Percentiles rank a stretch among this genome's conserved stretches.
phyloP scores from a whole-genome alignment of 2,797 vertebrate genomes.

The Chaetophractus vellerosus region DNA sequence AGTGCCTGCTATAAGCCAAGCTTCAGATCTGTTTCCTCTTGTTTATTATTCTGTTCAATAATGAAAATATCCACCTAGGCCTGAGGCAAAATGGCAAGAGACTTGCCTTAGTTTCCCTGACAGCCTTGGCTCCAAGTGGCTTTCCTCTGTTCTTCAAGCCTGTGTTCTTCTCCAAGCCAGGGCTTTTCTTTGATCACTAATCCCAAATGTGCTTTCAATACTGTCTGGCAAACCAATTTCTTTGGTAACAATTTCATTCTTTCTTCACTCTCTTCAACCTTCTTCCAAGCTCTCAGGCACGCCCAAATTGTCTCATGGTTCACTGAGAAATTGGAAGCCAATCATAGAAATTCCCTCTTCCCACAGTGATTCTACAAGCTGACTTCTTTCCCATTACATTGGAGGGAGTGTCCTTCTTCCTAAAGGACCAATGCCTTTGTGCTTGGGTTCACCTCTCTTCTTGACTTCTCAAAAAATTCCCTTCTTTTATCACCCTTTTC shows the following conservation, averaged over 20 bases:
- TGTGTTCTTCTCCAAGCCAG: not conserved
- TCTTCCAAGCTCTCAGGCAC: not conserved
- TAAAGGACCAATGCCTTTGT: not conserved
- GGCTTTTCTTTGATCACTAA: not conserved
- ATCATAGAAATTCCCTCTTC: not conserved
- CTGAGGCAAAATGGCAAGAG: conserved; percentile 11
- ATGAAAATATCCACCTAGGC: not conserved
- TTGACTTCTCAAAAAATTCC: not conserved
- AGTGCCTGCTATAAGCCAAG: not conserved
- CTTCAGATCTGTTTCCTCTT: not conserved
- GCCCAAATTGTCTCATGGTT: not conserved
- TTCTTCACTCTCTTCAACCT: not conserved
- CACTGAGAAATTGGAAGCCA: not conserved
- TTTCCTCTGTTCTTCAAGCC: not conserved
- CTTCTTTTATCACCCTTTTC: not conserved
- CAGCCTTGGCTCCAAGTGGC: not conserved
- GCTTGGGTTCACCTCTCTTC: not conserved
- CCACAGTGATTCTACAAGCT: not conserved
- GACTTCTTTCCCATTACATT: not conserved
- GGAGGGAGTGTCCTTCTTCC: not conserved
- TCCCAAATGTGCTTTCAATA: not conserved
- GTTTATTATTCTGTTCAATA: not conserved
- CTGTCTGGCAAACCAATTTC: not conserved
- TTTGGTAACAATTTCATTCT: not conserved
- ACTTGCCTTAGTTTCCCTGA: not conserved